Base-by-base conservation (phyloP, 1,140 invertebrate genomes). In the Caerostris darwini region DNA sequence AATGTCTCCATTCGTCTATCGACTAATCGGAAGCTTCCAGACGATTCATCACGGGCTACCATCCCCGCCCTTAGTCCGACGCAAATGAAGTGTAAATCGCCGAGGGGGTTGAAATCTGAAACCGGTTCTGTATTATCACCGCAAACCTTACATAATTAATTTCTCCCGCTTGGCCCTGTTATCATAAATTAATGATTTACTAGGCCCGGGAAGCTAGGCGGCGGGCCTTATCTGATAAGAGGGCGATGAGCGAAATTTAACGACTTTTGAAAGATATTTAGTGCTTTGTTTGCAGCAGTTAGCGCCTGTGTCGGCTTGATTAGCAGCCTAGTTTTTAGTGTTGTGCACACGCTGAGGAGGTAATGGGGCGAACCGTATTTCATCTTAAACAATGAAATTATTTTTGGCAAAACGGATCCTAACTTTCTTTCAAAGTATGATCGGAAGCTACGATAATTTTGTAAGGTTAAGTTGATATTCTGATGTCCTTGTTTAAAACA, bases 161-260 rank as follows among this genome's bases (percentile, higher is more conserved):
- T 87, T 71, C 82, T 64, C 83, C 92, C 83, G 19, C 7, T 56
- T n/a, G 19, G 17, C 58, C 19, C n/a, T 57, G 53, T 87, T 93
- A 93, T 93, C 92, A 93, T 87, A 93, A 93, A 93, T 93, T 87
- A 87, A 93, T 93, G 83, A 87, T 87, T 93, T 87, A 87, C 61
- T 53, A 8, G 12, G 88, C 6, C 34, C n/a, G 67, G 50, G n/a
- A 82, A 4, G 69, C 53, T 71, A 17, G 50, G 69, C 71, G 6
- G 19, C 61, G 81, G 7, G 53, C 19, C 50, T 92, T 91, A 91
- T 91, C 90, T 57, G 90, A 91, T 91, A 81, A 59, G 34, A 67
- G 34, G 14, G 7, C 54, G 91, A 85, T 92, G 77, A 85, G 81
- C 56, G n/a, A 67, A 85, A 92, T 83, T 64, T 92, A 92, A 92